Percentiles rank a stretch among this genome's conserved stretches.
These are phyloP conservation scores for Trematocara stigmaticum DNA, from an alignment of 2,113 vertebrate species.

Conservation along the genomic window DNA sequence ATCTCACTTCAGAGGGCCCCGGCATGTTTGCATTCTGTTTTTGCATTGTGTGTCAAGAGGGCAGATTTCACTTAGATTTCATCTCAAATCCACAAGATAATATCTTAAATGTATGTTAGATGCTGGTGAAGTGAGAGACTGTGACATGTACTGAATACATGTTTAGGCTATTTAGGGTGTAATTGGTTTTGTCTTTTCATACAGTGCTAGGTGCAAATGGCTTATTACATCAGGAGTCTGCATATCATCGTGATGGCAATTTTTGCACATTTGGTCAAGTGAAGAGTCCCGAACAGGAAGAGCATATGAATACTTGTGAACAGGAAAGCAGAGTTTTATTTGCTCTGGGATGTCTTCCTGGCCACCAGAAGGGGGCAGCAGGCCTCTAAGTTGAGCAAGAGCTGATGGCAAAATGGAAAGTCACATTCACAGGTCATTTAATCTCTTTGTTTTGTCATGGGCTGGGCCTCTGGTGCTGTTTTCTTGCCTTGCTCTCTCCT, in stretches of 20 bases:
- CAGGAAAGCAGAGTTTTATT: not conserved
- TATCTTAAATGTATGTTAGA: not conserved
- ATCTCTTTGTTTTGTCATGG: constrained; percentile 69
- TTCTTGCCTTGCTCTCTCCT: constrained; percentile 19
- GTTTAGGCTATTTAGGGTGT: not conserved
- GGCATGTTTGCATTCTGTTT: constrained; percentile 29
- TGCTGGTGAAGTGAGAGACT: not conserved
- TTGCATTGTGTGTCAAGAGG: not conserved
- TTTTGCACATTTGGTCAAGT: not conserved
- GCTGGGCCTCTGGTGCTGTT: constrained; percentile 57
- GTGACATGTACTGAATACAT: not conserved
- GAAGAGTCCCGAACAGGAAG: not conserved
- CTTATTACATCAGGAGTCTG: not conserved
- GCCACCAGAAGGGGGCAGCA: constrained; percentile 69
- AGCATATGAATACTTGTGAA: not conserved
- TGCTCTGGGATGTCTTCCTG: not conserved
- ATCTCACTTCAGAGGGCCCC: constrained; percentile 21
- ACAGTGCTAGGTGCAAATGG: not conserved
- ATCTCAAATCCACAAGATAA: not conserved
- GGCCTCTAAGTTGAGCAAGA: constrained; percentile 29
- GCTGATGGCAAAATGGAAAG: constrained; percentile 44
- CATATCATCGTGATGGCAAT: not conserved
- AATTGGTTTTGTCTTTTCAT: not conserved
- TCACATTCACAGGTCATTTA: constrained; percentile 75
- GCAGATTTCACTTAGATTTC: not conserved